Percentiles rank a stretch among this genome's conserved stretches.
Conservation (phyloP, 2,797 vertebrate genomes). For the Odontamblyopus rebecca region DNA sequence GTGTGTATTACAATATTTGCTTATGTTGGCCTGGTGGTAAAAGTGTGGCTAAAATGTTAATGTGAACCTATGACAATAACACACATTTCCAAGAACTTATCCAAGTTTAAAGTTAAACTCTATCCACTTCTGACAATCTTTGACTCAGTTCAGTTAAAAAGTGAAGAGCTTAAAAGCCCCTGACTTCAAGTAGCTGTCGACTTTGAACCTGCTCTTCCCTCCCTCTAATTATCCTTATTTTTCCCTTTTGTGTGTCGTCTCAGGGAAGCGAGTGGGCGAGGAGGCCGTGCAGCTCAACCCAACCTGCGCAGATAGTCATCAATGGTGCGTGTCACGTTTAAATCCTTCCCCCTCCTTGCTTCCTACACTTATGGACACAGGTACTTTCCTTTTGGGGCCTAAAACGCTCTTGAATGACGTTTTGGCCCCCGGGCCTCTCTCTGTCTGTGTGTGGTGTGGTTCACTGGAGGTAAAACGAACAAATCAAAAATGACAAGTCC, state of each 20-base stretch:
- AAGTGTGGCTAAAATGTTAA: no score
- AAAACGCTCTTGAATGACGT: constrained; percentile 30
- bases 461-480: constrained; percentile 13
- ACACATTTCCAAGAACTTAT: not conserved
- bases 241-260: constrained; percentile 32
- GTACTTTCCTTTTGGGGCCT: constrained; percentile 43
- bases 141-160: not conserved
- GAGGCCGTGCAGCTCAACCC: constrained; percentile 86
- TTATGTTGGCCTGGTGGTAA: no score
- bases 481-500: constrained; percentile 13
- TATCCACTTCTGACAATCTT: not conserved
- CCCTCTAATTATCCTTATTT: not conserved
- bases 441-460: constrained; percentile 7
- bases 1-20: no score
- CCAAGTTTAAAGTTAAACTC: not conserved
- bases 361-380: not conserved
- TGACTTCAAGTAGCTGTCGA: not conserved
- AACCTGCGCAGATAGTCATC: constrained; percentile 87
- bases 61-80: no score
- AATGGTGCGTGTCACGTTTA: constrained; percentile 84
- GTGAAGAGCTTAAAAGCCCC: not conserved
- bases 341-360: constrained; percentile 8
- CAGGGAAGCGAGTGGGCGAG: constrained; percentile 87
- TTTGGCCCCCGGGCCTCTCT: constrained; percentile 28
- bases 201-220: not conserved